Percentiles rank a stretch among this genome's conserved stretches.
These are phyloP conservation scores for Nothobranchius kuhntae DNA, from an alignment of 2,113 vertebrate species.

Conservation along the genomic window DNA sequence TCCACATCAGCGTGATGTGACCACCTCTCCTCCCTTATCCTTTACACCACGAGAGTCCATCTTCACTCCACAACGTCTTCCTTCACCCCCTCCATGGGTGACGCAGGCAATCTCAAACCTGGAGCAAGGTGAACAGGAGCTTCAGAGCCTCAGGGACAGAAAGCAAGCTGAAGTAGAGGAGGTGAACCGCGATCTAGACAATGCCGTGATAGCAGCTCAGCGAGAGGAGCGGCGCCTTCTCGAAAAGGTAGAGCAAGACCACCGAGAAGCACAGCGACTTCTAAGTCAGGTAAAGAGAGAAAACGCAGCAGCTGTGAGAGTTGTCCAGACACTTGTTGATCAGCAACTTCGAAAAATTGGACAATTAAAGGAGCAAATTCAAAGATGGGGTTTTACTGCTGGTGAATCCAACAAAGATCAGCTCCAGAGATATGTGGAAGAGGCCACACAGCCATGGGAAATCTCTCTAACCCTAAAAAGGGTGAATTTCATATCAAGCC, in stretches of 20 bases:
- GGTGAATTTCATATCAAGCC: conserved; percentile 61
- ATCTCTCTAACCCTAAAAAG: conserved; percentile 77
- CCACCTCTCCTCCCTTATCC: conserved; percentile 30
- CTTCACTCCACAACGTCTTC: conserved; percentile 41
- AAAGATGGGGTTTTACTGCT: conserved; percentile 64
- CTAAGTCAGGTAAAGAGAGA: conserved; percentile 76
- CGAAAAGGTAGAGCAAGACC: conserved; percentile 73
- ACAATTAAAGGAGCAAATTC: conserved; percentile 74
- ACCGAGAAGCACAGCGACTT: conserved; percentile 62
- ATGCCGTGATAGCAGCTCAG: conserved; percentile 68
- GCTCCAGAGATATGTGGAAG: conserved; percentile 69
- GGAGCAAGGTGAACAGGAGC: conserved; percentile 65
- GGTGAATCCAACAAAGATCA: conserved; percentile 72
- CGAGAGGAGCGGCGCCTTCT: conserved; percentile 74
- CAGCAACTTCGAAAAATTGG: conserved; percentile 70
- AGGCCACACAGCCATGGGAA: conserved; percentile 75
- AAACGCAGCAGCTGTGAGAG: conserved; percentile 71
- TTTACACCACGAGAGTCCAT: conserved; percentile 50
- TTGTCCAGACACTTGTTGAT: conserved; percentile 73
- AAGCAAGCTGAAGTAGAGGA: conserved; percentile 71
- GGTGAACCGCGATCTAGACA: conserved; percentile 71
- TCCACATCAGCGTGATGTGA: conserved; percentile 39
- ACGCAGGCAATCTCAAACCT: conserved; percentile 70
- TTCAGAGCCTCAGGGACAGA: conserved; percentile 67
- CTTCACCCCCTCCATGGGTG: conserved; percentile 67